Evolutionary conservation across 2,113 vertebrate genomes (phyloP), one percentile per base, ranked within the genome.

Genomic region (Urocynchramus pylzowi): DNA sequence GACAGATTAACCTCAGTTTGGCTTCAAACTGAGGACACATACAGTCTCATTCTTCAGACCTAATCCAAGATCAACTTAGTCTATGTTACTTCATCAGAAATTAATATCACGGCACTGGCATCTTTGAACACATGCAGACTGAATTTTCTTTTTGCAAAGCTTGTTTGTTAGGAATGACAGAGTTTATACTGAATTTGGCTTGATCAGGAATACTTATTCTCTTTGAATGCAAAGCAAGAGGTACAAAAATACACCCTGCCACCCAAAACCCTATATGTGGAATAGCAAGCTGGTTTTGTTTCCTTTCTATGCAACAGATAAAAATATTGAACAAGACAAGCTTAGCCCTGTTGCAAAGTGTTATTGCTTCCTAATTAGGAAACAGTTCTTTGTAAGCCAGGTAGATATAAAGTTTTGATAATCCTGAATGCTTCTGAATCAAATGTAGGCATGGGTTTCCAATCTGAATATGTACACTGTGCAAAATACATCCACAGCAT

Each of bases 381-480:
- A 97, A 78, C 26, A 22, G 23, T 88, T 90, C 47, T 82, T 91
- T 54, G 24, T 59, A 90, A 95, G 50, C 39, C 35, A 54, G 31
- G 53, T n/a, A 70, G 67, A 87, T 33, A 60, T 33, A 88, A 95
- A 92, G 57, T 91, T 93, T 86, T 63, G 76, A 91, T 94, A 97
- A 96, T 96, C 84, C 76, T 68, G 39, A 87, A 60, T 92, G 67
- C 65, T 90, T 95, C 76, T 96, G 95, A 98, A 97, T 97, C 80
- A 97, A 97, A 94, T 53, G 31, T 54, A 64, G 75, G 42, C 68
- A 68, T 31, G 63, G 49, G 70, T 94, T 96, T 79, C 80, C 93
- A 45, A 67, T 31, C 47, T 35, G 74, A 83, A 65, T 70, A 56
- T 16, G 60, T 16, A 37, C 65, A 30, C 68, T 50, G 47, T 65